These are phyloP conservation scores for Sebastes cheni DNA, from an alignment of 2,797 vertebrate genomes.

Conservation along the genomic window DNA sequence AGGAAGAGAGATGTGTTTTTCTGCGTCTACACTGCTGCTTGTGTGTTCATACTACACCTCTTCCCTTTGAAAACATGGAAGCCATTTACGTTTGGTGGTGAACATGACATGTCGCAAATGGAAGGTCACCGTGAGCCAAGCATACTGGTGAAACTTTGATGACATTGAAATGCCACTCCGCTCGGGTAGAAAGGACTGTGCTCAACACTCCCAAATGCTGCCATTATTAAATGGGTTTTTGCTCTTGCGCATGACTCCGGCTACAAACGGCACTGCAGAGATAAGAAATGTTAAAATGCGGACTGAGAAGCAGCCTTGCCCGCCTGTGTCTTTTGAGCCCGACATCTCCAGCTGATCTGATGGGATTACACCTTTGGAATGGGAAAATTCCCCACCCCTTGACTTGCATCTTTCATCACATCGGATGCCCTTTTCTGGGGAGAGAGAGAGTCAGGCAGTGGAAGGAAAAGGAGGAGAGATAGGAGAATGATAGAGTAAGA, in stretches of 20 bases:
- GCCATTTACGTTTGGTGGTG: conserved; percentile 27
- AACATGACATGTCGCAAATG: conserved; percentile 48
- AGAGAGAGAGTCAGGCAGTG: not conserved
- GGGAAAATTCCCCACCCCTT: conserved; percentile 24
- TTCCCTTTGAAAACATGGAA: conserved; percentile 40
- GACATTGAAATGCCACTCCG: conserved; percentile 67
- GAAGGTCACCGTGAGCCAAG: conserved; percentile 34
- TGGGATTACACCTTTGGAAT: conserved; percentile 56
- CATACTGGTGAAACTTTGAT: conserved; percentile 25
- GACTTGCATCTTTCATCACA: conserved; percentile 55
- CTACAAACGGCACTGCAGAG: not conserved
- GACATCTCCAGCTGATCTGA: conserved; percentile 52
- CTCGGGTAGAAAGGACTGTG: not conserved
- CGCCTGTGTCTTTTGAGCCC: conserved; percentile 35
- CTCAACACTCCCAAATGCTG: conserved; percentile 1
- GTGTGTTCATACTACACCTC: not conserved
- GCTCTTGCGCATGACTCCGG: not conserved
- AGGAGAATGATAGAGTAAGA: conserved; percentile 45
- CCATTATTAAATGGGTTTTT: conserved; percentile 25
- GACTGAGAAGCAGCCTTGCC: conserved; percentile 1
- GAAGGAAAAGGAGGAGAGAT: conserved; percentile 9
- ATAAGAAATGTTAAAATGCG: conserved; percentile 34
- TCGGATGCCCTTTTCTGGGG: conserved; percentile 42
- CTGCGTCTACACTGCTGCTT: not conserved
- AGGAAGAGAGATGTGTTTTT: not conserved